phyloP scores from a whole-genome alignment of 2,888 invertebrate species.

The Eurois occulta region DNA sequence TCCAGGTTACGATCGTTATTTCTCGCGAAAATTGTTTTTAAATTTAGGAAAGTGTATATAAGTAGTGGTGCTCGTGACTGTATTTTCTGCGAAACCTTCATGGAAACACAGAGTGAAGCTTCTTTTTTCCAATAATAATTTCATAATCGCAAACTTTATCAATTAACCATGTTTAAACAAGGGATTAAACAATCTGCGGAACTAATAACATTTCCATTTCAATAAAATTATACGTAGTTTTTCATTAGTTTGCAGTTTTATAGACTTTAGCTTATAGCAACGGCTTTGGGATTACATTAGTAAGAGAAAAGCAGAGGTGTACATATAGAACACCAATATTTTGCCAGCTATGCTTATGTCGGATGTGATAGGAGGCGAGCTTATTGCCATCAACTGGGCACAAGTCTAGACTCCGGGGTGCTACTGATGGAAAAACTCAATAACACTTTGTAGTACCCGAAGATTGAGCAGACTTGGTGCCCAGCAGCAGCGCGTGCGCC shows the following conservation, averaged over 20 bases:
- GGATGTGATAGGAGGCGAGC: neutral
- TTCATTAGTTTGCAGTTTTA: neutral
- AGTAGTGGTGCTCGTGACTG: too few relatives aligned
- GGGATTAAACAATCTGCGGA: neutral
- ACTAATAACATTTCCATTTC: neutral
- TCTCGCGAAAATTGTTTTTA: too few relatives aligned
- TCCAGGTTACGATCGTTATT: too few relatives aligned
- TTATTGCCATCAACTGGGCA: neutral
- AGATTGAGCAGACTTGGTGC: neutral
- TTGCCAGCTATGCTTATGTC: neutral
- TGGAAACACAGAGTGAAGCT: neutral
- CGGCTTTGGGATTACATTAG: neutral
- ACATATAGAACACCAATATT: neutral
- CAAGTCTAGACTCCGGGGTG: fast-evolving
- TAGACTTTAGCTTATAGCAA: neutral
- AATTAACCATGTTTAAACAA: conserved; percentile 27
- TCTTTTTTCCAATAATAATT: conserved; percentile 14
- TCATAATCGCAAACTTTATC: conserved; percentile 21
- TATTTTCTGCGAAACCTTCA: neutral
- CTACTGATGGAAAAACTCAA: neutral
- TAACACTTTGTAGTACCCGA: neutral
- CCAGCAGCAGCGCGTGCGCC: neutral
- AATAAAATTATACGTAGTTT: conserved; percentile 20
- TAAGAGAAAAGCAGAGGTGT: neutral
- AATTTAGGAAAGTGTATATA: too few relatives aligned